Base-by-base conservation (phyloP, 23 tunicate genomes). In the Oikopleura dioica region DNA sequence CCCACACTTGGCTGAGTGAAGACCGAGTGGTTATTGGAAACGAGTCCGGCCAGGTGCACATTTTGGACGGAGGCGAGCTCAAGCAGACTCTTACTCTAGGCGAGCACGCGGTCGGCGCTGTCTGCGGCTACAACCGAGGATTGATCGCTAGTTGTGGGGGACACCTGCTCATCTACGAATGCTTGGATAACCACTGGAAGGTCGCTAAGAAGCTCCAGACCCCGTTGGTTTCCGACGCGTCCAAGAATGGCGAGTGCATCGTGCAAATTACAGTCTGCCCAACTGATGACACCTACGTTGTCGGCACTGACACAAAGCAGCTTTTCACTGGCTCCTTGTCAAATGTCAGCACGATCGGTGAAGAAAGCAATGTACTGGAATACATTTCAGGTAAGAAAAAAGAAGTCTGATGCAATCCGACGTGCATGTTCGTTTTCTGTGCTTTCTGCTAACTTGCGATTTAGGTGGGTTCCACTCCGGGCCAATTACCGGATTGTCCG, bases 31-130 rank as follows among this genome's bases (percentile, higher is more conserved):
- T 91, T 0, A 91, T 85, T 28, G 97, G 97, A 1, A 91, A 78
- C 51, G 97, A 91, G 55, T 79, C 87, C 32, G 97, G 97, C 1
- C 83, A 81, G 38, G 68, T 91, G 78, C 79, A 85, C 30, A 36
- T 91, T 75, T 85, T 87, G 80, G 97, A 91, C 38, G 85, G 85
- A 50, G 97, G 97, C 0, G 97, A 91, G 69, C 36, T 91, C 32
- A 91, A 91, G 37, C 69, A 85, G 0, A 91, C 55, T 9, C 16
- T 44, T 9, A 44, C 55, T 44, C 21, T 44, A 44, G 55, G 55
- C 55, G 21, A 9, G 9, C 16, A 44, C 16, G 55, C 9, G 55
- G 21, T 44, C 55, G 55, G 55, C 55, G 55, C 55, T 21, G 55
- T 44, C 9, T 9, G 16, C 55, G 55, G 55, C 21, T 44, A 9